Conservation (phyloP, 2,888 invertebrate species). For the Ormyrus labotus region DNA sequence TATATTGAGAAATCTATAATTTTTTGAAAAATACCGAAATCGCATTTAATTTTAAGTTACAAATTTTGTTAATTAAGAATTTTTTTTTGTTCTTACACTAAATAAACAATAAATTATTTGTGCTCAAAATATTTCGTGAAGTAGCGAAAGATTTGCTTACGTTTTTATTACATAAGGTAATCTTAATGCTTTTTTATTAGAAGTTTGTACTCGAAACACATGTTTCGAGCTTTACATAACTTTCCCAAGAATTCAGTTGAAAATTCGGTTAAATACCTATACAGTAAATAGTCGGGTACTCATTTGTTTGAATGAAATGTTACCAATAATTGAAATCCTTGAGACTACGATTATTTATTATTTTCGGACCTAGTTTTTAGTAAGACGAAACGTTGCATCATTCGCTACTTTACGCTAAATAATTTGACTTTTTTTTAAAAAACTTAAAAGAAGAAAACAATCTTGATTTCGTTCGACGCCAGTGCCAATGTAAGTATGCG, state of each 20-base stretch:
- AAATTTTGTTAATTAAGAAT: neutral
- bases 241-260: conserved; percentile 17
- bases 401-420: neutral
- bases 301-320: conserved; percentile 36
- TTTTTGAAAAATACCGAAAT: too few relatives aligned
- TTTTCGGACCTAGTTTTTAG: conserved; percentile 12
- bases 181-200: conserved; percentile 26
- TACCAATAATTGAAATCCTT: conserved; percentile 37
- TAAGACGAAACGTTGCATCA: neutral
- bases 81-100: neutral
- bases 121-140: neutral
- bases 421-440: too few relatives aligned
- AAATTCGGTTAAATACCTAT: neutral
- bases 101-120: too few relatives aligned
- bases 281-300: conserved; percentile 30
- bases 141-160: neutral
- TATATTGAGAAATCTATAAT: neutral
- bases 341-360: conserved; percentile 26
- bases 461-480: conserved; percentile 17
- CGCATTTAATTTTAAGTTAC: too few relatives aligned
- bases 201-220: conserved; percentile 56
- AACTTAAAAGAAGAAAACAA: conserved; percentile 5
- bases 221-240: conserved; percentile 58
- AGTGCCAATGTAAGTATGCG: conserved; percentile 39
- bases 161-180: neutral